phyloP scores from a whole-genome alignment of 2,888 invertebrate genomes.

The Eupelmus urozonus region DNA sequence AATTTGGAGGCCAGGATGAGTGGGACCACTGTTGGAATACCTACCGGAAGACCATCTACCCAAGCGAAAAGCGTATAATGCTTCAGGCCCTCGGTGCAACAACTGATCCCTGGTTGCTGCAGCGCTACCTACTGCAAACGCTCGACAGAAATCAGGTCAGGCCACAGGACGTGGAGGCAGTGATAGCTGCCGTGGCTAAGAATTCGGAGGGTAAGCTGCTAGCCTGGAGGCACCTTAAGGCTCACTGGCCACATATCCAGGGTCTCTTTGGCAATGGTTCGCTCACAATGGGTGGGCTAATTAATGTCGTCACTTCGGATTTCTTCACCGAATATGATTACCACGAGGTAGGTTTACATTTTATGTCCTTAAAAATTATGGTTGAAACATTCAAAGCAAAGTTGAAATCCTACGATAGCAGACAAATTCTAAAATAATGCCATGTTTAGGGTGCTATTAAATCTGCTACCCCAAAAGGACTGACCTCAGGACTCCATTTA shows the following conservation, averaged over 20 bases:
- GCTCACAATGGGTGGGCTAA: conserved; percentile 82
- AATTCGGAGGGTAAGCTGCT: conserved; percentile 85
- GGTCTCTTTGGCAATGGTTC: conserved; percentile 83
- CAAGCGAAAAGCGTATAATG: conserved; percentile 86
- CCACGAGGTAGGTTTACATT: conserved; percentile 80
- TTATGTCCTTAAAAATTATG: no score
- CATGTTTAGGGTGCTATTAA: no score
- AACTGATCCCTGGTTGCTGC: conserved; percentile 88
- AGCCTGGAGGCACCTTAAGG: conserved; percentile 86
- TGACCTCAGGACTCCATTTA: no score
- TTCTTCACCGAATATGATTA: conserved; percentile 87
- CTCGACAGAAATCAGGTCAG: conserved; percentile 84
- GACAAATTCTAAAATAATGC: no score
- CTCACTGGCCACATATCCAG: conserved; percentile 84
- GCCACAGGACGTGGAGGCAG: conserved; percentile 85
- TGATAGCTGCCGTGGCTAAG: conserved; percentile 85
- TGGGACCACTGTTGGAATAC: conserved; percentile 89
- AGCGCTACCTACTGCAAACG: conserved; percentile 87
- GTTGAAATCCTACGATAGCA: no score
- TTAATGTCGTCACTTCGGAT: conserved; percentile 82
- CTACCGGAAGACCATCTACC: conserved; percentile 82
- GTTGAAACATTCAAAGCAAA: no score
- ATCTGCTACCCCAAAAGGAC: no score
- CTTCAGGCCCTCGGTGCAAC: conserved; percentile 85
- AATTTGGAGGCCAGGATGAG: conserved; percentile 84